Evolutionary conservation across 37 sponge, comb jelly and placozoan species (phyloP).

Genomic region (Cliona cf. orientalis): DNA sequence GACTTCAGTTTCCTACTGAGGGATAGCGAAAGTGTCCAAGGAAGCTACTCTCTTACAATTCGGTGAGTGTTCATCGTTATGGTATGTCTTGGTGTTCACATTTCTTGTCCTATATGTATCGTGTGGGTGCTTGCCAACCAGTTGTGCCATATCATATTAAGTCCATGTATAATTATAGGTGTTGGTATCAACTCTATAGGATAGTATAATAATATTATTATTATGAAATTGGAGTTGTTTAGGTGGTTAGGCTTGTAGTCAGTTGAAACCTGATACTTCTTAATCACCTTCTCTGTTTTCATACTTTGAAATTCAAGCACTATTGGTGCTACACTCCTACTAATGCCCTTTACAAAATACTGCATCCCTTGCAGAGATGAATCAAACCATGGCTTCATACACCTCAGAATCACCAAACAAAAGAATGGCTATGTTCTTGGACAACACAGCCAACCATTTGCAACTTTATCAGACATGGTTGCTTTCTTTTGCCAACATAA

Average conservation of each 20-base stretch:
- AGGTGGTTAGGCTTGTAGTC: too few relatives aligned
- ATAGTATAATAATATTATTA: too few relatives aligned
- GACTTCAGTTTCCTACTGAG: slow-evolving; percentile 58
- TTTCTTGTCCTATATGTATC: not conserved
- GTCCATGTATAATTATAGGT: too few relatives aligned
- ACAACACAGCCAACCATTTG: slow-evolving; percentile 63
- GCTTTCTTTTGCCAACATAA: slow-evolving; percentile 48
- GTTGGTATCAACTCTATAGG: too few relatives aligned
- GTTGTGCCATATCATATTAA: too few relatives aligned
- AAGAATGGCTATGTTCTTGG: slow-evolving; percentile 51
- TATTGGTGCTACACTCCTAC: not conserved
- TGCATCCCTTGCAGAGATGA: not conserved
- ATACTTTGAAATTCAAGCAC: too few relatives aligned
- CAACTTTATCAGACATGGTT: slow-evolving; percentile 28
- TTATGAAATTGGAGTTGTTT: too few relatives aligned
- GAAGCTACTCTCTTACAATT: slow-evolving; percentile 48
- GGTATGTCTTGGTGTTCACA: not conserved
- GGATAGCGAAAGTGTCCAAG: slow-evolving; percentile 47
- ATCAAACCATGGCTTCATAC: slow-evolving; percentile 11
- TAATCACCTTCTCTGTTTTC: too few relatives aligned
- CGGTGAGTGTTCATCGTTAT: slow-evolving; percentile 19
- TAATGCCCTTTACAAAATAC: not conserved
- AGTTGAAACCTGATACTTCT: too few relatives aligned
- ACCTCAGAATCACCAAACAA: slow-evolving; percentile 35
- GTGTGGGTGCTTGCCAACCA: not conserved